A percentile compares a stretch with the other conserved stretches of the same genome.
Evolutionary conservation across 1,140 invertebrate genomes (phyloP).

Genomic region (Caenorhabditis briggsae): DNA sequence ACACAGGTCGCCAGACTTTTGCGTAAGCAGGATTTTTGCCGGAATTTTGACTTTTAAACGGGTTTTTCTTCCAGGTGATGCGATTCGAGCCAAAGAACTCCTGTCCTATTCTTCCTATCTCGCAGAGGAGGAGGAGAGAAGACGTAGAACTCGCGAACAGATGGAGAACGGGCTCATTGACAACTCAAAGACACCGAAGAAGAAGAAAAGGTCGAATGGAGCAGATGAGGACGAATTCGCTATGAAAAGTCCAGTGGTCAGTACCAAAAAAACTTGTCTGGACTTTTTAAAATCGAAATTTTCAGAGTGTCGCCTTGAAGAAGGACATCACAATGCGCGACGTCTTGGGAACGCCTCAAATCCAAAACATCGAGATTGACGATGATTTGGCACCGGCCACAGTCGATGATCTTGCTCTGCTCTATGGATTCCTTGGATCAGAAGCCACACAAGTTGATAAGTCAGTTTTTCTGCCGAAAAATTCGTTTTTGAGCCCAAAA

Average conservation of each 20-base stretch:
- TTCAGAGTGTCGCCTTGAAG: background rate
- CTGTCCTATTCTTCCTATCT: background rate
- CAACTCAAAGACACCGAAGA: background rate
- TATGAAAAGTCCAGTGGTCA: background rate
- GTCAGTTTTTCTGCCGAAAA: background rate
- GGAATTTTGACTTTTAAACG: background rate
- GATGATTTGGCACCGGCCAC: background rate
- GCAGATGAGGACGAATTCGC: background rate
- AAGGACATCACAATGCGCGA: constrained; percentile 30
- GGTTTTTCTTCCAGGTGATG: background rate
- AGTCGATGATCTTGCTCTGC: background rate
- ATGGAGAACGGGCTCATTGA: background rate
- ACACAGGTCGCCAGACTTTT: constrained; percentile 10
- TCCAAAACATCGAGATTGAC: background rate
- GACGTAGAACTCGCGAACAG: constrained; percentile 13
- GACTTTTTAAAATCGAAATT: background rate
- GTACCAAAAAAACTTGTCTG: too few relatives aligned
- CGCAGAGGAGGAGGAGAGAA: background rate
- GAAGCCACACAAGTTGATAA: background rate
- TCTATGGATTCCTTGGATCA: background rate
- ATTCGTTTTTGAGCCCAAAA: background rate
- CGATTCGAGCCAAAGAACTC: background rate
- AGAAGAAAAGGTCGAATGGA: background rate
- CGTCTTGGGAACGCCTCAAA: background rate
- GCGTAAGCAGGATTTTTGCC: background rate